phyloP scores from a whole-genome alignment of 2,888 invertebrate species.

The Imbricaverruca yamaguchii region DNA sequence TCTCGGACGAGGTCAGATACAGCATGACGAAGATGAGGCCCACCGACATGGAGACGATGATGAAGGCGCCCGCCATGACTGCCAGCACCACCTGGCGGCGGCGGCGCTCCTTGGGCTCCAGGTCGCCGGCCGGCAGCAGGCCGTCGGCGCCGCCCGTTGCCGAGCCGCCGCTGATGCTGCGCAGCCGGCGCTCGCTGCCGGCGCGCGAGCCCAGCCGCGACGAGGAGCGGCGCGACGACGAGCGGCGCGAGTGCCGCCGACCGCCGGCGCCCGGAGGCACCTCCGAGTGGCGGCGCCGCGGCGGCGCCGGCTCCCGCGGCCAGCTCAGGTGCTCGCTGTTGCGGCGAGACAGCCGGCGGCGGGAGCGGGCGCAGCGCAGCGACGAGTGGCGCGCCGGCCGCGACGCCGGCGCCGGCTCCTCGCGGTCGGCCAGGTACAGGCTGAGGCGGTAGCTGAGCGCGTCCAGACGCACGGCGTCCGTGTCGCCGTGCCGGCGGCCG shows the following conservation, averaged over 20 bases:
- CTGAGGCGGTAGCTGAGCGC: constrained; percentile 30
- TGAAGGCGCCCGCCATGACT: constrained; percentile 62
- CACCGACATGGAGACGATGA: constrained; percentile 62
- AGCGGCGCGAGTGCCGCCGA: not conserved
- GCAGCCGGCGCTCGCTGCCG: constrained; percentile 1
- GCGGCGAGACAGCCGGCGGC: not conserved
- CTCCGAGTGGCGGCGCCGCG: not conserved
- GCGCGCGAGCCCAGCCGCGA: not conserved
- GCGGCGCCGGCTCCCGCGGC: not conserved
- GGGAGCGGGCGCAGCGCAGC: not conserved
- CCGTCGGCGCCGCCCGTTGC: not conserved
- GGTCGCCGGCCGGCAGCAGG: constrained; percentile 40
- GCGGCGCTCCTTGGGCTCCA: constrained; percentile 50
- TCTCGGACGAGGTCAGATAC: constrained; percentile 26
- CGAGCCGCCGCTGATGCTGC: not conserved
- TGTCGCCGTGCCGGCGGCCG: not conserved
- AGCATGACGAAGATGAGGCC: constrained; percentile 69
- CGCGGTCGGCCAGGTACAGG: constrained; percentile 32
- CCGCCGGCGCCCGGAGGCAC: not conserved
- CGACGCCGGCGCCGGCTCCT: constrained; percentile 45
- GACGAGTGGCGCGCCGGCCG: not conserved
- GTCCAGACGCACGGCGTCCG: constrained; percentile 21
- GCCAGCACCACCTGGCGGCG: constrained; percentile 62
- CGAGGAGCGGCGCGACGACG: not conserved
- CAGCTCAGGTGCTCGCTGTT: not conserved